phyloP scores from a whole-genome alignment of 1,140 invertebrate genomes.

The Cepaea nemoralis region DNA sequence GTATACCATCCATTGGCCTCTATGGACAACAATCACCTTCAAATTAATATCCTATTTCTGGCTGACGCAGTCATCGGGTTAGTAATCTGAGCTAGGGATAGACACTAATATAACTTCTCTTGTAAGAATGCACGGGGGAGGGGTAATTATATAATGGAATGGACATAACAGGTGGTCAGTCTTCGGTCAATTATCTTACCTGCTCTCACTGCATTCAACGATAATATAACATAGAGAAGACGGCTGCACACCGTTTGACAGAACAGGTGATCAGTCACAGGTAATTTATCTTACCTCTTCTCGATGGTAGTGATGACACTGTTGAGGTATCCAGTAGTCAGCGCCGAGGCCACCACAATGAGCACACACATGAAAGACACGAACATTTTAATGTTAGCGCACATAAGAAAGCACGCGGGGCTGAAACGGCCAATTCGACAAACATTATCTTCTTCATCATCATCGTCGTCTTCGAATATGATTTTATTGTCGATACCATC shows the following conservation, averaged over 20 bases:
- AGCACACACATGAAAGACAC: conserved; percentile 91
- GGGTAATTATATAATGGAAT: too few species aligned
- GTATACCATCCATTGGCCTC: too few species aligned
- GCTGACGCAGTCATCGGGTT: too few species aligned
- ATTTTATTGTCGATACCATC: conserved; percentile 52
- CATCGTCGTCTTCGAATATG: conserved; percentile 40
- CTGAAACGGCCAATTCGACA: conserved; percentile 87
- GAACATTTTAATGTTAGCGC: conserved; percentile 84
- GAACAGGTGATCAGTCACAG: too few species aligned
- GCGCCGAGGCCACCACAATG: conserved; percentile 79
- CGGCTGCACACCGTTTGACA: background rate
- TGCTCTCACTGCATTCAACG: background rate
- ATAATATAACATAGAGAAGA: background rate
- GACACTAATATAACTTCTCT: too few species aligned
- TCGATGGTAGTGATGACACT: conserved; percentile 97
- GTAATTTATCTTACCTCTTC: conserved; percentile 77
- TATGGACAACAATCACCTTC: too few species aligned
- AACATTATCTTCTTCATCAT: conserved; percentile 73
- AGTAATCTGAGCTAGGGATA: too few species aligned
- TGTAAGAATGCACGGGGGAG: too few species aligned
- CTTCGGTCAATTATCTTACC: too few species aligned
- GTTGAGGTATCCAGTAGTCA: conserved; percentile 83
- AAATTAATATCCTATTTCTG: too few species aligned
- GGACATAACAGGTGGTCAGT: too few species aligned
- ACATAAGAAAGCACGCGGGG: conserved; percentile 84